Evolutionary conservation across 2,797 vertebrate genomes (phyloP), one percentile per base, ranked within the genome.

Genomic region (Pogonophryne albipinna): DNA sequence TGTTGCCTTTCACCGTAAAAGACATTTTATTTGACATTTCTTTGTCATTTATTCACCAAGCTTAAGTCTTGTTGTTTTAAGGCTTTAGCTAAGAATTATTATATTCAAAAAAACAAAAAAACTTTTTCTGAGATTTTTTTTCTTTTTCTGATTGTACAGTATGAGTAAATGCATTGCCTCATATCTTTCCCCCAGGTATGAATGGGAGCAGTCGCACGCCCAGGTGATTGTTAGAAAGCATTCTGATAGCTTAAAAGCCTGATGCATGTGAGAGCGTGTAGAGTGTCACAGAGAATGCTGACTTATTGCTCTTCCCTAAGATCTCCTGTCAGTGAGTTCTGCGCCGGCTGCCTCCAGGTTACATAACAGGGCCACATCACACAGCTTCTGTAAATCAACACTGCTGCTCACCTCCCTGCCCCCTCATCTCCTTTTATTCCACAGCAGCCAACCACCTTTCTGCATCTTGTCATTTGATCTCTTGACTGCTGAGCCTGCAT

Each of bases 401-500:
- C 76, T 19, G 19, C 86, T 45, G 57, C 17, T 19, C 53, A 60
- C 52, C 67, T 12, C 20, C 71, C 67, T n/a, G 52, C 42, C 74
- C 63, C 82, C 77, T 65, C 49, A 64, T 64, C 74, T 56, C 20
- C 79, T 62, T 89, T 89, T 84, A 89, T 82, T 66, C 71, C 78
- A 52, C 74, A 16, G 64, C 74, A 89, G 85, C 92, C 92, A 92
- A 89, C 89, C 90, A 49, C 56, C 76, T 76, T 74, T 56, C 75
- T 71, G 74, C 85, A 85, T 76, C 86, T 85, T 85, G 91, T 89
- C 82, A 94, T 84, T 85, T 91, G 91, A 93, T 90, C 90, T 88
- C 76, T 81, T 86, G 69, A 80, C 77, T 90, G 91, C 90, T 91
- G 91, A 92, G 85, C 74, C 87, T 82, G 88, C 92, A 94, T 94